Base-by-base conservation (phyloP, 2,797 vertebrate species). In the Garrulus glandarius region DNA sequence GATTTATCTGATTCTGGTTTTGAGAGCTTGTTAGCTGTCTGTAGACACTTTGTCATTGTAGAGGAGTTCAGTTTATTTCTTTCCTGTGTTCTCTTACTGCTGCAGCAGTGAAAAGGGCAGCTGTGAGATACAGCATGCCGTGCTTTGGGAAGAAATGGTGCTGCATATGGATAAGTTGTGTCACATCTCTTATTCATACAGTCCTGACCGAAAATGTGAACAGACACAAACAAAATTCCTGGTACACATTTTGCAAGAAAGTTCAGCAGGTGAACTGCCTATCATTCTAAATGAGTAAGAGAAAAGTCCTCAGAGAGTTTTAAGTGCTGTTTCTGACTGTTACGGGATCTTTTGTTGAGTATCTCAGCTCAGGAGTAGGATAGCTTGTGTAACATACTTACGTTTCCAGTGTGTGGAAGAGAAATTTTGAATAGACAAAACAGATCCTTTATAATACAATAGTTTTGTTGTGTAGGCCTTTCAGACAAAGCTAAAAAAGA, bases 361-460 rank as follows among this genome's bases (percentile, higher is more conserved):
- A 50, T 92, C 60, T 88, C 53, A 4, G 43, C 63, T 77, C n/a
- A 32, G 50, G 70, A 76, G 41, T 39, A 34, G 76, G 50, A 41
- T 43, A 63, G 83, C 78, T 94, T 50, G 11, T 80, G n/a, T 67
- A 92, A 64, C 6, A 0, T 30, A 47, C 77, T 91, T 88, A 27
- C 34, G 20, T 86, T 96, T 92, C 89, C 47, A 92, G 30, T 75
- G 36, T 21, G 69, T 57, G 56, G 67, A 95, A 79, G 83, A 86
- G 67, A 80, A 77, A 53, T 87, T 91, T 44, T 75, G 84, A 94
- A 95, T 65, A 93, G 95, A 89, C 82, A 92, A 96, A 94, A 69
- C 88, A 92, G 80, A 85, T 68, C 36, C 63, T 88, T 96, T 92
- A 61, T 47, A 92, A 64, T 70, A 89, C 90, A 93, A 39, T 90